Evolutionary conservation across 2,888 invertebrate species (phyloP).

Genomic region (Hyposoter dolosus): DNA sequence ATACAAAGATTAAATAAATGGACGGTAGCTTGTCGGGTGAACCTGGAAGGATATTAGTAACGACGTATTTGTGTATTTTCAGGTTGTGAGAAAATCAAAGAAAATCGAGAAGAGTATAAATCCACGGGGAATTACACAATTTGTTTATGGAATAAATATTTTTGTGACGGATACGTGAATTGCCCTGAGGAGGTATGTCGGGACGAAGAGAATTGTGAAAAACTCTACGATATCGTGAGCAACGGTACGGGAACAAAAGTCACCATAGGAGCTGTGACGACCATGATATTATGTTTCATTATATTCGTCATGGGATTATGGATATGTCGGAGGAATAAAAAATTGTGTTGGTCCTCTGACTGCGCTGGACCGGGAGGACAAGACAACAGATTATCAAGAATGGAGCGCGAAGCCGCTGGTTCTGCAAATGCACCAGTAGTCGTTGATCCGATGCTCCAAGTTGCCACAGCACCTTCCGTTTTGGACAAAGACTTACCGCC

Average conservation of each 20-base stretch:
- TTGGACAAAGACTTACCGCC: constrained; percentile 87
- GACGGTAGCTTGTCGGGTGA: too few species aligned
- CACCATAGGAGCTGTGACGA: constrained; percentile 85
- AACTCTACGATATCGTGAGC: constrained; percentile 70
- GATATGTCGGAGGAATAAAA: constrained; percentile 85
- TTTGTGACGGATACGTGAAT: constrained; percentile 85
- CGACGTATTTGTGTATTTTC: constrained; percentile 16
- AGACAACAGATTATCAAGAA: constrained; percentile 72
- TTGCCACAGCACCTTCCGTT: constrained; percentile 80
- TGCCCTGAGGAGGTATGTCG: constrained; percentile 84
- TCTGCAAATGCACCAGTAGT: constrained; percentile 77
- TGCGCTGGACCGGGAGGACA: constrained; percentile 82
- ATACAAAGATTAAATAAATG: too few species aligned
- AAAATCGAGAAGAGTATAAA: constrained; percentile 72
- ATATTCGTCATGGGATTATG: constrained; percentile 85
- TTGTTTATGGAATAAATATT: constrained; percentile 84
- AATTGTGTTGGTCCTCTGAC: constrained; percentile 85
- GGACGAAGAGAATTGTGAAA: constrained; percentile 84
- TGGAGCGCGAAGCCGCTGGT: constrained; percentile 74
- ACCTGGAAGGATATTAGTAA: too few species aligned
- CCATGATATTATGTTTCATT: constrained; percentile 85
- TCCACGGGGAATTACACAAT: constrained; percentile 73
- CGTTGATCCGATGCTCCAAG: constrained; percentile 82
- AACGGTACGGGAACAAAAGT: constrained; percentile 83
- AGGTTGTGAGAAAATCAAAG: constrained; percentile 76